Base-by-base conservation (phyloP, 1,140 invertebrate species). In the Scaptomyza montana region DNA sequence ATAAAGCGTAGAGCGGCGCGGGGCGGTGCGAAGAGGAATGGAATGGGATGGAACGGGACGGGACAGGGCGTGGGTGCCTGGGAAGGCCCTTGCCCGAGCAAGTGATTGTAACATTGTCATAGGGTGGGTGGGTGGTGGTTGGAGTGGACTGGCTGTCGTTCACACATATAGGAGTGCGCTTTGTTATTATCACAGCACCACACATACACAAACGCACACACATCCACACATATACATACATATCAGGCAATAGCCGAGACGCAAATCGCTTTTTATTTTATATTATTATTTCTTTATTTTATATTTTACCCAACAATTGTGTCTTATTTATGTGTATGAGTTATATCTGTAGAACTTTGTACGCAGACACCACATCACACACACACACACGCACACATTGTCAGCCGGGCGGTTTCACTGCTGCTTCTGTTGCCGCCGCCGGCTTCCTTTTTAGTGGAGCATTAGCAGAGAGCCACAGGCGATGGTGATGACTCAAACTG, bases 401-500 rank as follows among this genome's bases (percentile, higher is more conserved):
- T 57, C 71, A 51, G 59, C 45, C 56, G 56, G 43, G 56, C 43
- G 43, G 43, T 46, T 33, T 59, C 43, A 41, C 21, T 5, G 30
- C 30, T 33, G 30, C 30, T 33, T 5, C 30, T 33, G 30, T 7
- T 25, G 56, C 33, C 51, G 54, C 45, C 28, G 50, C 49, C 53
- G 65, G 54, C 51, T 64, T 61, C 59, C 59, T 62, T 62, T 49
- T 51, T 62, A 62, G 33, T 62, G 59, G 30, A 61, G 59, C 59
- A 61, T 49, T 50, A 39, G 59, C 59, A 61, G 30, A 53, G 49
- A 51, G 60, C 49, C 47, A 51, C 60, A 51, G 39, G 47, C 47
- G 16, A 28, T 43, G 49, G 36, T 57, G 70, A 74, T 74, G 71
- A 74, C 71, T 74, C 71, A 74, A 74, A 36, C 71, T 69, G 71